A percentile compares a stretch with the other conserved stretches of the same genome.
phyloP scores from a whole-genome alignment of 1,140 invertebrate genomes.

The Holotrichia oblita region DNA sequence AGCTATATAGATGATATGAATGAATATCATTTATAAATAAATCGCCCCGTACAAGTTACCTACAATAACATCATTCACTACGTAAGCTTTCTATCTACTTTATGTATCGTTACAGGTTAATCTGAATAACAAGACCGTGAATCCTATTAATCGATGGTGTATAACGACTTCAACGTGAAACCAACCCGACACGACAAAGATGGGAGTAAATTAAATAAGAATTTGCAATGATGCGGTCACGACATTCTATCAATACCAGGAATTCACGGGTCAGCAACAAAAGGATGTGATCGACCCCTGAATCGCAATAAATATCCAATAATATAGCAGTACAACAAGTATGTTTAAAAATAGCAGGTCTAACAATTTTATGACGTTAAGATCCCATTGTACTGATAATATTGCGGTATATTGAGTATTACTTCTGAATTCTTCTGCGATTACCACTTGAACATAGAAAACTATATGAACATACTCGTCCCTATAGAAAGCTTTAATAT shows the following conservation, averaged over 20 bases:
- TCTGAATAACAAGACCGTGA: not conserved
- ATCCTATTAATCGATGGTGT: conserved; percentile 12
- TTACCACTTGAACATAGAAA: no score
- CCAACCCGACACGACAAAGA: not conserved
- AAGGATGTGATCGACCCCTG: not conserved
- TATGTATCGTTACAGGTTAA: not conserved
- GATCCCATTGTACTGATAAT: not conserved
- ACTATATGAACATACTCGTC: no score
- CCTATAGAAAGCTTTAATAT: no score
- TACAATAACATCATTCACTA: not conserved
- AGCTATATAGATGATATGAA: no score
- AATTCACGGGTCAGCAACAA: conserved; percentile 7
- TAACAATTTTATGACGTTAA: not conserved
- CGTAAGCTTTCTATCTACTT: not conserved
- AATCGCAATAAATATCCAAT: not conserved
- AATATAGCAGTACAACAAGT: not conserved
- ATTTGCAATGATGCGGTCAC: conserved; percentile 1
- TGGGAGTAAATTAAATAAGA: conserved; percentile 3
- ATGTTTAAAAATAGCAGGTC: not conserved
- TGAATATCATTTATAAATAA: no score
- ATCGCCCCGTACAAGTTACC: no score
- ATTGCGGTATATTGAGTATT: not conserved
- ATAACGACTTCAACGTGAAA: not conserved
- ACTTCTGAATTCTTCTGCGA: no score
- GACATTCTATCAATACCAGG: conserved; percentile 13